Conservation (phyloP, 2,797 vertebrate species). For the Pithecia hirsuta region DNA sequence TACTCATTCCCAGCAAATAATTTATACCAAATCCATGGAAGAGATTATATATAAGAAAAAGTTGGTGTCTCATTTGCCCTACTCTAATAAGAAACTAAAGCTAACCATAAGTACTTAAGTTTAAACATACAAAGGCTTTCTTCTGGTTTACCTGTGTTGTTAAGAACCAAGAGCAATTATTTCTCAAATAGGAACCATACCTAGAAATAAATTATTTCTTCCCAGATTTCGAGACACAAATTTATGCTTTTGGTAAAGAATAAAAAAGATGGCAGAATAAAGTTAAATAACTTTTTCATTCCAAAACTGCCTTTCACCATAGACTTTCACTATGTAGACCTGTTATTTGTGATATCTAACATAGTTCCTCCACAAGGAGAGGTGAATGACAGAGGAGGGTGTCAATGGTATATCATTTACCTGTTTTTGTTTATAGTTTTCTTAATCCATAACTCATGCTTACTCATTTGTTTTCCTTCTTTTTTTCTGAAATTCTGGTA, state of each 20-base stretch:
- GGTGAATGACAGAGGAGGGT: rapidly evolving
- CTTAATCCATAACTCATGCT: not conserved
- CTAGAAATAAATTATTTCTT: not conserved
- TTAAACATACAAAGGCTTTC: not conserved
- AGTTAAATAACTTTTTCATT: not conserved
- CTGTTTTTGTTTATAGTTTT: not conserved
- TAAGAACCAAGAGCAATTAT: not conserved
- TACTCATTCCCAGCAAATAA: not conserved
- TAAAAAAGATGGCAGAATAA: not conserved
- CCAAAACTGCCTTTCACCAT: not conserved
- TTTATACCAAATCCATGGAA: not conserved
- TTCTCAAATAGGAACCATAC: not conserved
- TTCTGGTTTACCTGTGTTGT: not conserved
- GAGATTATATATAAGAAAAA: not conserved
- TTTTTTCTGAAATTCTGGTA: not conserved
- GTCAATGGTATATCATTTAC: rapidly evolving
- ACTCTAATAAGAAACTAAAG: not conserved
- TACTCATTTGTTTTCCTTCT: not conserved
- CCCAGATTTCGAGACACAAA: not conserved
- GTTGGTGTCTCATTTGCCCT: not conserved
- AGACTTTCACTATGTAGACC: not conserved
- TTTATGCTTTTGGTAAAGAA: not conserved
- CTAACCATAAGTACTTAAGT: not conserved
- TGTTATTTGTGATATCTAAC: not conserved
- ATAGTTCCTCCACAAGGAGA: not conserved